Percentiles rank a stretch among this genome's conserved stretches.
phyloP scores from a whole-genome alignment of 1,140 invertebrate genomes.

The Archivesica marissinica region DNA sequence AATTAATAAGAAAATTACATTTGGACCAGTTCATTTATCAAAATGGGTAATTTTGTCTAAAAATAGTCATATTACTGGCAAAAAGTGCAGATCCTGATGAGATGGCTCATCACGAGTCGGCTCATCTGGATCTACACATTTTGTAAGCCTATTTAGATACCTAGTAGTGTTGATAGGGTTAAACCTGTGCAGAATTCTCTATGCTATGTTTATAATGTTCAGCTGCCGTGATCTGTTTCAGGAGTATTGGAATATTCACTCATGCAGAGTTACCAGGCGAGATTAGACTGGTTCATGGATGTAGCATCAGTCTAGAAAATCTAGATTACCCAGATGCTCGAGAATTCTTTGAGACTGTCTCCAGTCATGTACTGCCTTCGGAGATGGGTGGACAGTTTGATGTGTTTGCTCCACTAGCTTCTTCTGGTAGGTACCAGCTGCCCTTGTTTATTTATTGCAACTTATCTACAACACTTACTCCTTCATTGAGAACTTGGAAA shows the following conservation, averaged over 20 bases:
- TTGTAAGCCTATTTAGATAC: too few species aligned
- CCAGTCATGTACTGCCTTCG: constrained; percentile 71
- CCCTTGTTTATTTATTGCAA: too few species aligned
- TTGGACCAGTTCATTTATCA: too few species aligned
- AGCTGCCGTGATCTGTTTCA: constrained; percentile 58
- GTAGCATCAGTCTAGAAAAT: constrained; percentile 75
- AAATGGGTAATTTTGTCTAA: too few species aligned
- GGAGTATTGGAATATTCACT: constrained; percentile 81
- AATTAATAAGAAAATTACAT: too few species aligned
- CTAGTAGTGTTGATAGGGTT: too few species aligned
- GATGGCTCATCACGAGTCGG: too few species aligned
- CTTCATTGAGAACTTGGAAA: too few species aligned
- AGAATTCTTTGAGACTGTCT: constrained; percentile 78
- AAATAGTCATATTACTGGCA: too few species aligned
- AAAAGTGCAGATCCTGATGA: too few species aligned
- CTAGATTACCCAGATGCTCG: constrained; percentile 70
- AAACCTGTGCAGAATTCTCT: not conserved
- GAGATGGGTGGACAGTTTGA: constrained; percentile 80
- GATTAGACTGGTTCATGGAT: constrained; percentile 76
- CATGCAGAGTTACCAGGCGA: constrained; percentile 78
- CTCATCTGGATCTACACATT: too few species aligned
- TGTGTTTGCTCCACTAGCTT: constrained; percentile 79
- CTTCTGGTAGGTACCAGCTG: constrained; percentile 75
- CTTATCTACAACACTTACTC: too few species aligned
- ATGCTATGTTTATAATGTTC: not conserved